Percentiles rank a stretch among this genome's conserved stretches.
Conservation (phyloP, 2,113 vertebrate genomes). For the Semnornis frantzii region DNA sequence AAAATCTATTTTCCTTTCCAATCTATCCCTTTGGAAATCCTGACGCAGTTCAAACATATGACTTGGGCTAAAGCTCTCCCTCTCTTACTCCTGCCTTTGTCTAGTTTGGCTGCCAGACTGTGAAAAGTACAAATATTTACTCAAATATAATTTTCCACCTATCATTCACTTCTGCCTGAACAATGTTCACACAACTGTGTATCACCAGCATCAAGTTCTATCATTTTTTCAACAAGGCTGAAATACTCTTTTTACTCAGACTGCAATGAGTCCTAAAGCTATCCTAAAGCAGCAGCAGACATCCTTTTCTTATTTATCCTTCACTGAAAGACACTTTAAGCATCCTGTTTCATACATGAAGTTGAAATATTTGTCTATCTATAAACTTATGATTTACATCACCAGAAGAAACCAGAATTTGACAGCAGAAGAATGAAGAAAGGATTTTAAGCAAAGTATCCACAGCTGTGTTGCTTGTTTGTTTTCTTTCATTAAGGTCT, state of each 20-base stretch:
- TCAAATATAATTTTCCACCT: not conserved
- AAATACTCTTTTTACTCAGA: not conserved
- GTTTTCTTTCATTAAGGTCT: not conserved
- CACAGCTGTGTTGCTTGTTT: not conserved
- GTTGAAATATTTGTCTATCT: not conserved
- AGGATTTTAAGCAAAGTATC: not conserved
- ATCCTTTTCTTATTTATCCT: not conserved
- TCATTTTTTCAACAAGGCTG: not conserved
- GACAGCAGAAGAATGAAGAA: not conserved
- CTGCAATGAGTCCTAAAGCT: not conserved
- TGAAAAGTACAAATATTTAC: conserved; percentile 5
- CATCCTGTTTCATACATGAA: not conserved
- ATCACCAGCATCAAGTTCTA: not conserved
- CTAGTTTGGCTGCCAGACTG: not conserved
- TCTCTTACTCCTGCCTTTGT: not conserved
- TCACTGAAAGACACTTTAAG: not conserved
- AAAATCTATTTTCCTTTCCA: not conserved
- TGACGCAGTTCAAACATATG: not conserved
- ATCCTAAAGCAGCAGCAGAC: not conserved
- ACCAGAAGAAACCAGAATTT: not conserved
- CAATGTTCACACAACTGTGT: not conserved
- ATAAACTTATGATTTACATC: not conserved
- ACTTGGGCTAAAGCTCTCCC: not conserved
- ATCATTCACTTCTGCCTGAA: not conserved
- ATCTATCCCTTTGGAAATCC: not conserved